Conservation (phyloP, 2,113 vertebrate species). For the Brevimyrus niger region DNA sequence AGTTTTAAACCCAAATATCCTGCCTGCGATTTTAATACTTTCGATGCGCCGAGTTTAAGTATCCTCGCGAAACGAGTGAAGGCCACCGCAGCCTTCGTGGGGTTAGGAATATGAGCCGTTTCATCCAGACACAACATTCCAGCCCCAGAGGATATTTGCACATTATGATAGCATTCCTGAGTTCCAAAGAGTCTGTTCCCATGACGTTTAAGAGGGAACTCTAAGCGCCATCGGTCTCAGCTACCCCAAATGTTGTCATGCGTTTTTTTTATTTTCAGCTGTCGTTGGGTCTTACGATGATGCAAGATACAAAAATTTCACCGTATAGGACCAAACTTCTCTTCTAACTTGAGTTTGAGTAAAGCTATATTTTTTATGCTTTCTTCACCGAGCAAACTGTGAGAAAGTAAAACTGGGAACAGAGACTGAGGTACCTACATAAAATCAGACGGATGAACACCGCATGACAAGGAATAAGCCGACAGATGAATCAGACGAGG, state of each 20-base stretch:
- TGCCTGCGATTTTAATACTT: background rate
- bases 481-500: background rate
- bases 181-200: constrained; percentile 11
- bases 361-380: background rate
- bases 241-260: background rate
- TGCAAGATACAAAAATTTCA: background rate
- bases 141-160: constrained; percentile 21
- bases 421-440: background rate
- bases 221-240: background rate
- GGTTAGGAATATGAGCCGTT: constrained; percentile 25
- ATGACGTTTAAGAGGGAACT: background rate
- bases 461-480: background rate
- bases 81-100: background rate
- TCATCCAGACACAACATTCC: constrained; percentile 26
- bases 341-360: background rate
- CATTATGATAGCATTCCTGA: constrained; percentile 25
- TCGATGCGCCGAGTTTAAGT: background rate
- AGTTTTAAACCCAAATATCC: background rate
- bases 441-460: background rate
- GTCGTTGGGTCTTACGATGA: background rate
- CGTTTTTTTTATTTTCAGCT: background rate
- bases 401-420: background rate
- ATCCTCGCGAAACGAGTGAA: background rate
- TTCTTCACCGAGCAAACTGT: background rate
- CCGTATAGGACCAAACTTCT: background rate